Base-by-base conservation (phyloP, 2,113 vertebrate genomes). In the Bothrops jararaca region DNA sequence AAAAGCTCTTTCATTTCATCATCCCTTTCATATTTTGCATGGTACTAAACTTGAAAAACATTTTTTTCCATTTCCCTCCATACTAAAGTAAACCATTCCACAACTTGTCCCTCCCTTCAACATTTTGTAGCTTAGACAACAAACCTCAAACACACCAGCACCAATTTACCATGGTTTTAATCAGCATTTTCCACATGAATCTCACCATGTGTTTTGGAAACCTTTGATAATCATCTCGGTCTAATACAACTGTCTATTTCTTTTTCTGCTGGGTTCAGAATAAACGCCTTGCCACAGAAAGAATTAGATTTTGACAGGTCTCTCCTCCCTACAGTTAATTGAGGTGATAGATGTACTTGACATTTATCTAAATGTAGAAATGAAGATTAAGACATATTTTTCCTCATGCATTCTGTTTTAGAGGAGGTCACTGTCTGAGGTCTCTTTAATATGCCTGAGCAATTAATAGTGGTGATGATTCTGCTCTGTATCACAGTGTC, bases 271-370 rank as follows among this genome's bases (percentile, higher is more conserved):
- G 96, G 97, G 97, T 97, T 98, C 95, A 93, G 96, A 97, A 97
- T 97, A 97, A 98, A 97, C 13, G 92, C 96, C 96, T 97, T 97
- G 97, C 98, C 97, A 97, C 94, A 96, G 97, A 97, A 95, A 97
- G 96, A 98, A 98, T 98, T 98, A 97, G 95, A 97, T 97, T 97
- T 97, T 97, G 97, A 98, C 97, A 98, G 97, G 95, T 98, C 98
- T 69, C 98, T 98, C 98, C 34, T 97, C 96, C 95, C 94, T 96
- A 94, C 97, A 97, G 97, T 98, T 98, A 98, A 98, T 98, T 98
- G 98, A 98, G 97, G 98, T 98, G 98, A 98, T 98, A 98, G 98
- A 98, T 98, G 98, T 94, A 97, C 97, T 98, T 98, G 98, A 98
- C 98, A 98, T 98, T 98, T 98, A 97, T 98, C 97, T 98, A 97